Evolutionary conservation across 2,888 invertebrate genomes (phyloP), one percentile per base, ranked within the genome.

Genomic region (Boloria euphrosyne): DNA sequence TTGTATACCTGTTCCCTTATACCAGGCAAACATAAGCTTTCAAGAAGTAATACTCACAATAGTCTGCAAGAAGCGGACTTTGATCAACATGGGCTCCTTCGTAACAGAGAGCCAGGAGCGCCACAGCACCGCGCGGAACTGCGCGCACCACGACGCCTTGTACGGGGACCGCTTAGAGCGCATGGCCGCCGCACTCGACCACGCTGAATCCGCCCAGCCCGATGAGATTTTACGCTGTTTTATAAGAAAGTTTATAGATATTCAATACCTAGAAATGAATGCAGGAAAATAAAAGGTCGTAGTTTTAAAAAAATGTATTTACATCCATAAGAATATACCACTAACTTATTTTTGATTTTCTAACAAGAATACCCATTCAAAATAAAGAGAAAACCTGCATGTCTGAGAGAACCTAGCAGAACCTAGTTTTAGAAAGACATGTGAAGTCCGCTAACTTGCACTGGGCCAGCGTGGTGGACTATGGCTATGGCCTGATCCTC

Each of bases 41-140:
- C 13, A 16, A 18, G 17, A 50, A 13, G 16, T n/a, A 61, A 67
- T 63, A 93, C 96, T 94, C 85, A 98, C 98, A 77, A 97, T 93
- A 18, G 98, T 97, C 89, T 99, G 98, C 44, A 97, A 83, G 71
- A 98, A 88, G 73, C 98, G 94, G 71, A 98, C 97, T 95, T 96
- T 96, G 69, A 98, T 95, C 27, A 99, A 93, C 82, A 97, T 94
- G 0, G 98, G 98, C 79, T 99, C 98, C 80, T 98, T 96, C 61
- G 97, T 94, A 49, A 97, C 95, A 50, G 96, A 96, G 44, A 98
- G 89, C 96, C 97, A 97, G 13, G 98, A 97, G 58, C 99, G 93
- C 97, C 98, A 97, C 10, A 98, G 89, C 0, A 99, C 96, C 0
- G 97, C 97, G 0, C 95, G 86, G 84, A 98, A 97, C 91, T 99